Conservation (phyloP, 2,888 invertebrate genomes). For the Lissonota sp. region DNA sequence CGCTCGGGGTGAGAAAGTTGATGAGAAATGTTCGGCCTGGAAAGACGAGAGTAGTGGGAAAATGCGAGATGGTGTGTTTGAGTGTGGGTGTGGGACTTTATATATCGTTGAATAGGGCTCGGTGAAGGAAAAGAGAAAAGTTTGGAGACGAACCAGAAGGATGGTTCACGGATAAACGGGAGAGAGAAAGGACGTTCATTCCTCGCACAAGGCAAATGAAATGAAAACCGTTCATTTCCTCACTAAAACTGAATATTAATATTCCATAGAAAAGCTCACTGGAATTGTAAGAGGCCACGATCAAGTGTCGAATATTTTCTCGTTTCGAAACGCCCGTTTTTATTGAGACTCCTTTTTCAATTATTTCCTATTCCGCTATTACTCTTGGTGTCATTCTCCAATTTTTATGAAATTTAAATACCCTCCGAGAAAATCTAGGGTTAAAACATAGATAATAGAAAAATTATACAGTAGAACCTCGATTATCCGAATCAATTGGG, state of each 20-base stretch:
- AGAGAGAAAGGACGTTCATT: constrained; percentile 8
- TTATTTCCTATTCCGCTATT: too few species aligned
- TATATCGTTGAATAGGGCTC: background rate
- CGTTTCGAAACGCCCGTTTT: constrained; percentile 5
- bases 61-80: background rate
- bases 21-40: constrained; percentile 61
- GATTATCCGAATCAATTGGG: too few species aligned
- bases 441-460: too few species aligned
- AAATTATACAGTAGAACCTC: too few species aligned
- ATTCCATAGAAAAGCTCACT: constrained; percentile 56
- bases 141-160: background rate
- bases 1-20: constrained; percentile 58
- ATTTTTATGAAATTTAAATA: too few species aligned
- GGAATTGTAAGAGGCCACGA: constrained; percentile 45
- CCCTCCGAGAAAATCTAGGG: too few species aligned
- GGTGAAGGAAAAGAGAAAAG: background rate
- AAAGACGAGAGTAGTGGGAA: constrained; percentile 14
- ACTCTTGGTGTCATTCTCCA: too few species aligned
- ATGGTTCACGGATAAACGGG: background rate
- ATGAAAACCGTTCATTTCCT: constrained; percentile 66
- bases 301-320: constrained; percentile 11
- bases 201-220: constrained; percentile 59
- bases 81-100: too few species aligned
- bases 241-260: constrained; percentile 65
- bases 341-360: too few species aligned